Base-by-base conservation (phyloP, 2,113 vertebrate genomes). In the Bufo bufo region DNA sequence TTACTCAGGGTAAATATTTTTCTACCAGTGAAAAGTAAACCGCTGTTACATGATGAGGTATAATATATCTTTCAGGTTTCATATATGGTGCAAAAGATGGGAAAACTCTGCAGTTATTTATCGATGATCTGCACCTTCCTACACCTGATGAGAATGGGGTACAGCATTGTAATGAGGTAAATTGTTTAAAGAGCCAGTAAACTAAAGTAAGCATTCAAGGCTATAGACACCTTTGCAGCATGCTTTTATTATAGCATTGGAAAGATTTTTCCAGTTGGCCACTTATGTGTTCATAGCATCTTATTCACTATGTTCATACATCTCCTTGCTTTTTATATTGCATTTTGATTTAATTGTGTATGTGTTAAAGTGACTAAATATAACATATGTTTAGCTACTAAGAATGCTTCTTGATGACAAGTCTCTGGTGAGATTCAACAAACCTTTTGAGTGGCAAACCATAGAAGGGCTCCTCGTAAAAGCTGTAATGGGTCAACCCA, bases 11-110 rank as follows among this genome's bases (percentile, higher is more conserved):
- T 16, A 45, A 72, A 47, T 74, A 0, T 47, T 74, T 45, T 19
- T 8, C 4, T 3, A 49, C 17, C 17, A 47, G 16, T 17, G 3
- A 47, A 23, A 47, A 5, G 23, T 72, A 4, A 49, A 45, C n/a
- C n/a, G n/a, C 7, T 47, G 17, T 74, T 74, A 47, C 2, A 0
- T 74, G 49, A 4, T 74, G 2, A 74, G 0, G 16, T 50, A 47
- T 50, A 20, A 11, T 16, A 16, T 69, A 11, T 71, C 6, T 87
- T 75, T 74, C 20, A 90, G 89, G 89, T 61, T 90, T 90, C 33
- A 61, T 90, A 19, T 90, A 87, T 85, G 89, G 89, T 59, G 89
- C 89, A 85, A 90, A 52, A 72, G 89, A 90, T 79, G 89, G 89
- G 50, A 90, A 90, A 85, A 87, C 86, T 33, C 65, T 90, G 4